phyloP scores from a whole-genome alignment of 1,140 invertebrate species.

The Venustaconcha ellipsiformis region DNA sequence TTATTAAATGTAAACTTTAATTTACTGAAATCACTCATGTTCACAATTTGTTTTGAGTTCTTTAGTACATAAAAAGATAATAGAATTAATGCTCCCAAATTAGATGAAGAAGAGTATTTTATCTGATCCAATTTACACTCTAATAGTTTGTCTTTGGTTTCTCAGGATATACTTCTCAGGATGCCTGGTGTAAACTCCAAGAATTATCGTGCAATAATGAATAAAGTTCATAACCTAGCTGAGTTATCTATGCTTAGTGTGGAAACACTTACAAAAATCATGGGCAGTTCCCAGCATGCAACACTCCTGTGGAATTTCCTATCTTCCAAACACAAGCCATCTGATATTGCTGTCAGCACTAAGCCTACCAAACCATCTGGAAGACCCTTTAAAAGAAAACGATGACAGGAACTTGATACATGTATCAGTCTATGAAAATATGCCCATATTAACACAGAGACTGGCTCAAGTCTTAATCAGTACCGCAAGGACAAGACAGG shows the following conservation, averaged over 20 bases:
- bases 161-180: conserved; percentile 86
- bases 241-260: conserved; percentile 74
- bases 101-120: too few relatives aligned
- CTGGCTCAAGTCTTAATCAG: too few relatives aligned
- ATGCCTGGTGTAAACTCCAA: conserved; percentile 91
- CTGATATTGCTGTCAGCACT: conserved; percentile 10
- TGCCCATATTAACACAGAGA: too few relatives aligned
- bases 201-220: conserved; percentile 84
- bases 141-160: conserved; percentile 6
- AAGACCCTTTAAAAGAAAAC: too few relatives aligned
- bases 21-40: background rate
- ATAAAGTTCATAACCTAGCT: conserved; percentile 75
- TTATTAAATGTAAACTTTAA: too few relatives aligned
- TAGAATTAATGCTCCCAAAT: too few relatives aligned
- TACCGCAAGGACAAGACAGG: too few relatives aligned
- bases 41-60: background rate
- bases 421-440: too few relatives aligned
- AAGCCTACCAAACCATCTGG: conserved; percentile 23
- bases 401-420: too few relatives aligned
- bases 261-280: conserved; percentile 75
- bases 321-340: conserved; percentile 56
- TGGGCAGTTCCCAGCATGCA: conserved; percentile 73
- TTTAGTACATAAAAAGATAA: too few relatives aligned
- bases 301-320: conserved; percentile 68
- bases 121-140: background rate